These are phyloP conservation scores for Dicyrtomina minuta DNA, from an alignment of 2,888 invertebrate species.

Conservation along the genomic window DNA sequence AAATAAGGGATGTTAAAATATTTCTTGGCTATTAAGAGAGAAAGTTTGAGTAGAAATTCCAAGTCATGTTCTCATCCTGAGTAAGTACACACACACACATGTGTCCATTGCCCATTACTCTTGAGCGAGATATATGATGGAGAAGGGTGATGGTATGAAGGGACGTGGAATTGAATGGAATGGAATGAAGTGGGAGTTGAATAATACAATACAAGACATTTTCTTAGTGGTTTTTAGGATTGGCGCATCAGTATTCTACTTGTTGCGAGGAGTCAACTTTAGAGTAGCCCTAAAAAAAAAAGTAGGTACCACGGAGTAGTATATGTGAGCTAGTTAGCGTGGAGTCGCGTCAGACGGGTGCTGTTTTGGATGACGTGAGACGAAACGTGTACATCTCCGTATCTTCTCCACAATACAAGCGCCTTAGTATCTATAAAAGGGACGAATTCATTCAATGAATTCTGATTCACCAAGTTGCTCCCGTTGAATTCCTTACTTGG, in stretches of 20 bases:
- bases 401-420: not conserved
- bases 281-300: not conserved
- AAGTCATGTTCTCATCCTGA: too few relatives aligned
- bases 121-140: too few relatives aligned
- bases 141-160: too few relatives aligned
- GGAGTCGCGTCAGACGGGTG: not conserved
- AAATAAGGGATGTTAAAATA: too few relatives aligned
- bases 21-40: too few relatives aligned
- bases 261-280: constrained; percentile 22
- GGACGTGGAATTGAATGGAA: not conserved
- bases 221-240: constrained; percentile 6
- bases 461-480: constrained; percentile 29
- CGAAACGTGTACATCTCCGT: not conserved
- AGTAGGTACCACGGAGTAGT: not conserved
- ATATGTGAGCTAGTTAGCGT: constrained; percentile 3
- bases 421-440: constrained; percentile 19
- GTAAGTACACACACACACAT: too few relatives aligned
- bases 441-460: constrained; percentile 28
- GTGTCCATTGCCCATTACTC: too few relatives aligned
- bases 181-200: not conserved
- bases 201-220: not conserved
- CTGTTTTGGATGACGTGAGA: constrained; percentile 23
- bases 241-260: constrained; percentile 30
- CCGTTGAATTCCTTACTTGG: constrained; percentile 13
- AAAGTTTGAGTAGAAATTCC: too few relatives aligned